These are phyloP conservation scores for Euglossa dilemma DNA, from an alignment of 1,140 invertebrate genomes.

Conservation along the genomic window DNA sequence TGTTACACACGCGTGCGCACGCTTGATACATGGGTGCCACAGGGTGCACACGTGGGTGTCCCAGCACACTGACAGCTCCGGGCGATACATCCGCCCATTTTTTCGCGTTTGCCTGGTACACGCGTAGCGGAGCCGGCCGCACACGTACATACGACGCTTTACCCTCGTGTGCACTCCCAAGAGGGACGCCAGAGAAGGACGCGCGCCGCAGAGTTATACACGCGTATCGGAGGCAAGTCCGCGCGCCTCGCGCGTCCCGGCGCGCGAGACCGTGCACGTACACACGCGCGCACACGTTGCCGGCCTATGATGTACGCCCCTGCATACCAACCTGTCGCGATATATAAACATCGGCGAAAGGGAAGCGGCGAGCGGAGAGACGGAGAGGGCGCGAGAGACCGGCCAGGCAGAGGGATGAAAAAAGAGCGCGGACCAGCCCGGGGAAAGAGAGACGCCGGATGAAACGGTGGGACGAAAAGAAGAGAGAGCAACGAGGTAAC, in stretches of 20 bases:
- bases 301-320: conserved; percentile 49
- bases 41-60: conserved; percentile 47
- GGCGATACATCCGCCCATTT: conserved; percentile 68
- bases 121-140: conserved; percentile 44
- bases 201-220: no score
- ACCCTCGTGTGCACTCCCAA: conserved; percentile 25
- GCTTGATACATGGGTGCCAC: conserved; percentile 33
- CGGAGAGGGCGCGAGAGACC: neutral
- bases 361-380: conserved; percentile 36
- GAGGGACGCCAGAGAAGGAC: conserved; percentile 49
- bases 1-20: conserved; percentile 60
- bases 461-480: neutral
- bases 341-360: conserved; percentile 62
- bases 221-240: no score
- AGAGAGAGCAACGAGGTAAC: conserved; percentile 26
- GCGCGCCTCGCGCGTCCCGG: neutral
- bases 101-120: conserved; percentile 58
- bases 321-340: conserved; percentile 60
- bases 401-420: conserved; percentile 8
- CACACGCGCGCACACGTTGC: conserved; percentile 6
- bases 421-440: conserved; percentile 8
- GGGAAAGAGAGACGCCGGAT: conserved; percentile 1
- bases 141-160: conserved; percentile 34
- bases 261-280: conserved; percentile 6
- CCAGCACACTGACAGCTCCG: conserved; percentile 47